Base-by-base conservation (phyloP, 2,888 invertebrate species). In the Ecliptopera silaceata region DNA sequence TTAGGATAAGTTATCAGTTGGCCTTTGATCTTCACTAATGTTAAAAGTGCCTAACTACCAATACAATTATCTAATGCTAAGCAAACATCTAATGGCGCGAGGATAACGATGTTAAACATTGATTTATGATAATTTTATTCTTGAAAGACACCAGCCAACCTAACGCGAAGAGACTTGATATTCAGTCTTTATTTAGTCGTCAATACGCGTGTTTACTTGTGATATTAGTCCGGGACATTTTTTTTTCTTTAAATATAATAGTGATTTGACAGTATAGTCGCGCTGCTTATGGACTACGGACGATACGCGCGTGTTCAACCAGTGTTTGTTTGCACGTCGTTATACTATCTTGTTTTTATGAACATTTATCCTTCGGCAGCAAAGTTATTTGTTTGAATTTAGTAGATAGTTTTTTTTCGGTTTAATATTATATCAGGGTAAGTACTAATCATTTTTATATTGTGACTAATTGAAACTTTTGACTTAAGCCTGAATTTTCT, bases 241-340 rank as follows among this genome's bases (percentile, higher is more conserved):
- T 17, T 13, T 52, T 59, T 50, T 59, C 51, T 18, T 47, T 52
- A 54, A 50, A 56, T 31, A 51, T 45, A 38, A 38, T 42, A 20
- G 56, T 60, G 52, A 45, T 51, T 50, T 26, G 48, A 15, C 57
- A 64, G 62, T 66, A 65, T 65, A 65, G 45, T 41, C 53, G 59
- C 58, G 65, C 49, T 13, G 20, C 12, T 15, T 64, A 56, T 50
- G 53, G 58, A 69, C 68, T 65, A 66, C 66, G 63, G 60, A 57
- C 63, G 66, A 61, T 64, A 64, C 71, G 69, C 80, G 78, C 78
- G 76, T 76, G 74, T 75, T 59, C 61, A 20, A 10, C 20, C 80
- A 82, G 86, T 87, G 71, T 56, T 76, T 74, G 75, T 78, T 78
- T 74, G 79, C 68, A 71, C 77, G 71, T 75, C 74, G 78, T 64